Conservation (phyloP, 2,113 vertebrate species). For the Equus quagga region DNA sequence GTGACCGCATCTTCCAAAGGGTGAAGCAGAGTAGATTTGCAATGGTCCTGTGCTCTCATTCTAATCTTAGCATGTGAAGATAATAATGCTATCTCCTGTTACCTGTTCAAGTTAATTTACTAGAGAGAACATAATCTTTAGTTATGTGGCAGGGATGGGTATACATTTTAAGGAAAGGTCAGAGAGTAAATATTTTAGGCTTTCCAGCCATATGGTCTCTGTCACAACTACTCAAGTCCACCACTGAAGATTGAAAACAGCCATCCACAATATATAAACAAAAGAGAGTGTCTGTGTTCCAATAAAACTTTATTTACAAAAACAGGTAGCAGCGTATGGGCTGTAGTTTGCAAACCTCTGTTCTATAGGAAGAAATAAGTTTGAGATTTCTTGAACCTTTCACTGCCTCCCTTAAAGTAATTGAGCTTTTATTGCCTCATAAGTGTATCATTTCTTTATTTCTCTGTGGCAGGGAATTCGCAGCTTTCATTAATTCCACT, state of each 20-base stretch:
- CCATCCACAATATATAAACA: not conserved
- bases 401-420: not conserved
- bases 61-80: not conserved
- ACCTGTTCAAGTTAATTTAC: not conserved
- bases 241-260: not conserved
- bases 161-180: not conserved
- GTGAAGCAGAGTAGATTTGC: not conserved
- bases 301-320: conserved; percentile 47
- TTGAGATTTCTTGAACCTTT: not conserved
- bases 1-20: not conserved
- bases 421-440: not conserved
- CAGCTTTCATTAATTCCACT: conserved; percentile 42
- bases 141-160: not conserved
- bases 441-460: not conserved
- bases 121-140: not conserved
- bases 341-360: not conserved
- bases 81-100: not conserved
- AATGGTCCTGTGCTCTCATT: not conserved
- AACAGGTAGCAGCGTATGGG: not conserved
- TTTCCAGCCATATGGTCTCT: not conserved
- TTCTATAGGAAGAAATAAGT: not conserved
- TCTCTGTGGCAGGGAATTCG: not conserved
- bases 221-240: not conserved
- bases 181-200: conserved; percentile 11
- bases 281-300: not conserved